These are phyloP conservation scores for Atractosteus spatula DNA, from an alignment of 2,113 vertebrate genomes.

Conservation along the genomic window DNA sequence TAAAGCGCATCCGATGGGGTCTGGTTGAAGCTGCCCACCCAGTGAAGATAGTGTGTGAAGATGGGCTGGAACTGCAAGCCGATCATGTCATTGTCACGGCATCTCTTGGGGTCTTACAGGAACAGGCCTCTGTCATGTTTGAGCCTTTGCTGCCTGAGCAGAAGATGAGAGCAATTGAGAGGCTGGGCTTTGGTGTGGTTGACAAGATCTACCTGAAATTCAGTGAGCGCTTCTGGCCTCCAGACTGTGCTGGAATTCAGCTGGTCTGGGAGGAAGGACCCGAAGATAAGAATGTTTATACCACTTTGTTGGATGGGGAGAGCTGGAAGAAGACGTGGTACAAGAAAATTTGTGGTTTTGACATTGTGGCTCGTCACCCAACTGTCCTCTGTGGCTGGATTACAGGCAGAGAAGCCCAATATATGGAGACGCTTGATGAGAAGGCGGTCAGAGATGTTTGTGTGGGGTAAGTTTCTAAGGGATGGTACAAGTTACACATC, in stretches of 20 bases:
- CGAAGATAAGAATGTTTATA: constrained; percentile 35
- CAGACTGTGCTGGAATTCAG: constrained; percentile 49
- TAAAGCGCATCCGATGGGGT: constrained; percentile 37
- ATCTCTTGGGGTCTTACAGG: constrained; percentile 43
- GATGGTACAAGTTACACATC: too few species aligned
- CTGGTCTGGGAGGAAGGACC: constrained; percentile 47
- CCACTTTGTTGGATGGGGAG: constrained; percentile 14
- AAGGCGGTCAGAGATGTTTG: constrained; percentile 36
- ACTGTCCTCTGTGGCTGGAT: constrained; percentile 53
- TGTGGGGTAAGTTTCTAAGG: constrained; percentile 32
- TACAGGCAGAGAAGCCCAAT: constrained; percentile 46
- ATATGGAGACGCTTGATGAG: constrained; percentile 49
- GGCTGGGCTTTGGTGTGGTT: constrained; percentile 45
- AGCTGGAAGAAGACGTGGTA: constrained; percentile 45
- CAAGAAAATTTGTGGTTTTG: constrained; percentile 55
- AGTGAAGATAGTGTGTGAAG: constrained; percentile 37
- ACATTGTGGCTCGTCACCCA: constrained; percentile 46
- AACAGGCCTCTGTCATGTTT: constrained; percentile 37
- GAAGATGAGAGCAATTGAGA: constrained; percentile 44
- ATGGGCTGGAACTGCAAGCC: constrained; percentile 35
- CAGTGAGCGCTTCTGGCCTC: constrained; percentile 45
- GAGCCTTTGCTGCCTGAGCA: constrained; percentile 36
- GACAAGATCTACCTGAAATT: constrained; percentile 54
- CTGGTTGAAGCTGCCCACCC: constrained; percentile 9
- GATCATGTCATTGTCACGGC: constrained; percentile 46